phyloP scores from a whole-genome alignment of 2,113 vertebrate genomes.

The Cheirogaleus medius region DNA sequence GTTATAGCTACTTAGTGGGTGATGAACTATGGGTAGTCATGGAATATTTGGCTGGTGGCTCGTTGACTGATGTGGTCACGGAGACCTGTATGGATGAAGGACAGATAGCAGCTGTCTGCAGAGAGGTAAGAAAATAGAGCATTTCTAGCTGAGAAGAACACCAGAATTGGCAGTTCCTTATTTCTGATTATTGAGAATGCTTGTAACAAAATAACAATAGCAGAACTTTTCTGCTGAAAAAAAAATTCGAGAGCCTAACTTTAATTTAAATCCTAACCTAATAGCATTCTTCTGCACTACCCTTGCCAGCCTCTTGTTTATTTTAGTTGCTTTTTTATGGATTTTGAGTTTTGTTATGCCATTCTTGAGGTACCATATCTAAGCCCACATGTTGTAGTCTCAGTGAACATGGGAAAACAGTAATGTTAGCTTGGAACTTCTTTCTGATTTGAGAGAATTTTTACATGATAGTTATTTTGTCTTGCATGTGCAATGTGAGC shows the following conservation, averaged over 20 bases:
- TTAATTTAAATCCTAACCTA: background rate
- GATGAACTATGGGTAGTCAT: constrained; percentile 99
- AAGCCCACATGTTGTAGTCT: background rate
- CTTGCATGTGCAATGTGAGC: background rate
- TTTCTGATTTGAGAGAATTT: background rate
- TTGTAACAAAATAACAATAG: background rate
- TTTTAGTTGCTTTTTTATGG: background rate
- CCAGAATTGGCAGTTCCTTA: background rate
- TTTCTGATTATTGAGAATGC: background rate
- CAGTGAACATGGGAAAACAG: background rate
- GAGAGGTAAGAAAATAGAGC: constrained; percentile 90
- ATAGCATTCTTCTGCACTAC: background rate
- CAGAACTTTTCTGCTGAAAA: background rate
- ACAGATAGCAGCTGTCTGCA: constrained; percentile 98
- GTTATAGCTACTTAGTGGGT: constrained; percentile 95
- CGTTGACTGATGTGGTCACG: constrained; percentile 97
- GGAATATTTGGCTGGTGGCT: constrained; percentile 98
- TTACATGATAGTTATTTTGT: constrained; percentile 11
- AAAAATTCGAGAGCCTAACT: background rate
- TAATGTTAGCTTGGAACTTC: background rate
- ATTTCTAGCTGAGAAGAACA: background rate
- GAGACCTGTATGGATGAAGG: constrained; percentile 99
- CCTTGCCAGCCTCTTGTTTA: background rate
- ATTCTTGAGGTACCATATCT: background rate
- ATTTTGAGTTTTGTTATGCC: background rate